Evolutionary conservation across 2,888 invertebrate species (phyloP), one percentile per base, ranked within the genome.

Genomic region (Cerceris ruficornis): DNA sequence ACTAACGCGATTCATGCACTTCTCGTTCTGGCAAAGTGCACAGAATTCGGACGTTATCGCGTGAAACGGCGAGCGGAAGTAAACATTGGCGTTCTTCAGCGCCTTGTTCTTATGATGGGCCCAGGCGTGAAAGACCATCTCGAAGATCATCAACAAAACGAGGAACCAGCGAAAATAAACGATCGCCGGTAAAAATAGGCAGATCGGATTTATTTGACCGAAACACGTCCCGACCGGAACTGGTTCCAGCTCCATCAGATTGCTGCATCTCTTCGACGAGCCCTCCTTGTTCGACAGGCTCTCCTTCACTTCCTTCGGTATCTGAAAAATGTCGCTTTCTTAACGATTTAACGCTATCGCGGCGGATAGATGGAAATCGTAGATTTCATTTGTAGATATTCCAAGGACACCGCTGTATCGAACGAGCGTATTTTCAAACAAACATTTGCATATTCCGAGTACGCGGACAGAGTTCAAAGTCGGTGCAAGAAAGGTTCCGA

Each of bases 61-160:
- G 89, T 96, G 95, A 80, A 96, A 94, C 0, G 96, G 96, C 84
- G 96, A 96, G 58, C 95, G 94, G 86, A 95, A 96, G 85, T 95
- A 95, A 50, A 95, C 90, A 65, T 93, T 93, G 11, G 94, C 92
- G 82, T 95, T 93, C 85, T 93, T 93, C 49, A 95, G 91, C 59
- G 91, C 90, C 83, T 94, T 94, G 87, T 96, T 96, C 87, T 95
- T 95, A 81, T 94, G 94, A 87, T 96, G 96, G 7, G 95, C 95
- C 93, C 94, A 93, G n/a, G 94, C 93, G 89, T 96, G 96, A 41
- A 96, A 91, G n/a, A 93, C 91, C 0, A 88, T 92, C 92, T 96
- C 96, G 49, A 91, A 85, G 5, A 89, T 64, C 85, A 87, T 88
- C 11, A 95, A 85, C 0, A 94, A 70, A 60, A 94, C 93, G 41